Evolutionary conservation across 2,113 vertebrate genomes (phyloP).

Genomic region (Sorex araneus): DNA sequence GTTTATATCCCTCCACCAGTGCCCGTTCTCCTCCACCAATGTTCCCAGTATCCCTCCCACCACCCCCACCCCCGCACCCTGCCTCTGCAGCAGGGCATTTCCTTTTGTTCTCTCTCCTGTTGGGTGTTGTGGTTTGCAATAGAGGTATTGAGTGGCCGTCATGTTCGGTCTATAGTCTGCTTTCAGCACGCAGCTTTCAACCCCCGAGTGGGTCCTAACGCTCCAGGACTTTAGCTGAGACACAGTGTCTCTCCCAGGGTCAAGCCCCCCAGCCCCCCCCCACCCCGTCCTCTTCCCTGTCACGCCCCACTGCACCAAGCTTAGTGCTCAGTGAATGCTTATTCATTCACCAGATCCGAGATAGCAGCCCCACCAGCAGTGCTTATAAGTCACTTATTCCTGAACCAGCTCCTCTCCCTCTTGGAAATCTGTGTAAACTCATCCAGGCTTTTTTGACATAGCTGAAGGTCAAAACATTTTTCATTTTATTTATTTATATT

Average conservation of each 20-base stretch:
- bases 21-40: no score
- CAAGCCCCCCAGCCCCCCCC: neutral
- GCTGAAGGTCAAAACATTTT: constrained; percentile 3
- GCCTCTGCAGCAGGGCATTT: no score
- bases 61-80: no score
- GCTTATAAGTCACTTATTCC: neutral
- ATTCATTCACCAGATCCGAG: neutral
- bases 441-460: neutral
- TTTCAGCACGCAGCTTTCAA: no score
- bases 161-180: no score
- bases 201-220: neutral
- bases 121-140: no score
- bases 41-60: no score
- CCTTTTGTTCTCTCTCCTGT: no score
- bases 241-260: no score
- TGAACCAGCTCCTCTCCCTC: neutral
- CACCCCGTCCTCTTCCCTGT: neutral
- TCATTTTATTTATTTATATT: neutral
- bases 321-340: neutral
- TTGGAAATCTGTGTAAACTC: neutral
- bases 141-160: no score
- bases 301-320: rapidly evolving
- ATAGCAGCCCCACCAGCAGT: neutral
- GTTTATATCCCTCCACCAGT: no score
- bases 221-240: neutral